Base-by-base conservation (phyloP, 1,140 invertebrate species). In the Panagrolaimus sp. region DNA sequence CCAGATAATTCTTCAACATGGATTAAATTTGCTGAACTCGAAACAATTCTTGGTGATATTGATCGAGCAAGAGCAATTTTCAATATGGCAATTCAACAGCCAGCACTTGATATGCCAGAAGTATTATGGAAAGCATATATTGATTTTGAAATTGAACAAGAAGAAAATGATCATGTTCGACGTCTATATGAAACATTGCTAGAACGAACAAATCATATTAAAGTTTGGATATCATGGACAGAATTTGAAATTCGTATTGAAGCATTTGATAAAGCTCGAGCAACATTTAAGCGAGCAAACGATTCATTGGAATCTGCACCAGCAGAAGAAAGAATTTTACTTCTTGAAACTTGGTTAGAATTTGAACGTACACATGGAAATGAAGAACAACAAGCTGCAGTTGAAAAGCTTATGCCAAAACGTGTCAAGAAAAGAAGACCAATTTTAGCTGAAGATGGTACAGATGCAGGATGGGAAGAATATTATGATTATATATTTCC, bases 401-500 rank as follows among this genome's bases (percentile, higher is more conserved):
- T 99, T 5, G 84, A 89, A 66, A 88, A 88, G 45, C 90, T 93
- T 84, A 92, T 98, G 90, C 96, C 96, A 9, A 89, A 90, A 70
- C 89, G 92, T 83, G 90, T 98, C 62, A 98, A 97, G 84, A 93
- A 92, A 79, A 88, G 93, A 74, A 90, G 92, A 82, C 92, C 93
- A 83, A 90, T 97, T 73, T 87, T 94, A 62, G 91, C 90, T 72
- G 92, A 96, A 76, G 91, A 92, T 84, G 95, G 95, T 77, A 89
- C 91, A 31, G 92, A 97, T 81, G 92, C 92, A 84, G 94, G 93
- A 1, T 98, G 94, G 94, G 94, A 98, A 86, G 96, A 99, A 86
- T 91, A 97, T 71, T 95, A 92, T 82, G 96, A 98, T 84, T 98
- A 96, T 81, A 92, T 98, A 72, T 99, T 99, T 84, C 95, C 96